phyloP scores from a whole-genome alignment of 2,888 invertebrate species.

The Epirrhoe alternata region DNA sequence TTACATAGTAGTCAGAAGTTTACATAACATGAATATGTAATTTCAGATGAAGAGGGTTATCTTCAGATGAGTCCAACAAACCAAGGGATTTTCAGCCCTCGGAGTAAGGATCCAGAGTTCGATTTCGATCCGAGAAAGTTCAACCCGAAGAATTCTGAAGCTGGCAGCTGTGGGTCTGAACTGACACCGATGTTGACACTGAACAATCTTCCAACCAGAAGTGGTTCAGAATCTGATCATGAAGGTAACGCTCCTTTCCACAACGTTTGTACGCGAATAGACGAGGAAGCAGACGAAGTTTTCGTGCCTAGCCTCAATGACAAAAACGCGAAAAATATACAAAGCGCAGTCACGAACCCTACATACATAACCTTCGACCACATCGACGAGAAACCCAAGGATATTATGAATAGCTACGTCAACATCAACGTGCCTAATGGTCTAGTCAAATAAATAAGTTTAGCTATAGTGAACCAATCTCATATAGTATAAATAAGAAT shows the following conservation, averaged over 20 bases:
- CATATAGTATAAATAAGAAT: slow-evolving; percentile 41
- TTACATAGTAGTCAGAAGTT: neutral
- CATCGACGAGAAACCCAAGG: slow-evolving; percentile 71
- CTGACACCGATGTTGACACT: slow-evolving; percentile 83
- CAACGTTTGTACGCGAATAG: slow-evolving; percentile 68
- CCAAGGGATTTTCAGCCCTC: slow-evolving; percentile 84
- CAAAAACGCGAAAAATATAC: slow-evolving; percentile 66
- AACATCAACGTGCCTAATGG: slow-evolving; percentile 71
- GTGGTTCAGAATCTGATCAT: slow-evolving; percentile 76
- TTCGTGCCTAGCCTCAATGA: slow-evolving; percentile 56
- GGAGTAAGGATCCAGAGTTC: slow-evolving; percentile 74
- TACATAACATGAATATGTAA: slow-evolving; percentile 5
- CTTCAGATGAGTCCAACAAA: slow-evolving; percentile 85
- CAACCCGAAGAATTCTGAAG: slow-evolving; percentile 59
- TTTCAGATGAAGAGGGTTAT: slow-evolving; percentile 84
- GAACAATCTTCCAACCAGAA: slow-evolving; percentile 68
- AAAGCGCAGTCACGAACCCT: slow-evolving; percentile 71
- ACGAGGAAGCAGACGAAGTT: slow-evolving; percentile 76
- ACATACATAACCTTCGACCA: slow-evolving; percentile 73
- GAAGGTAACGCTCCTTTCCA: slow-evolving; percentile 69
- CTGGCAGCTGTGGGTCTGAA: slow-evolving; percentile 70
- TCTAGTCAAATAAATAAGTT: slow-evolving; percentile 74
- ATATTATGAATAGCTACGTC: slow-evolving; percentile 66
- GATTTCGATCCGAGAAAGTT: slow-evolving; percentile 78
- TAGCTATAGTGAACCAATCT: slow-evolving; percentile 47